These are phyloP conservation scores for Corythaixoides concolor DNA, from an alignment of 2,113 vertebrate genomes.

Conservation along the genomic window DNA sequence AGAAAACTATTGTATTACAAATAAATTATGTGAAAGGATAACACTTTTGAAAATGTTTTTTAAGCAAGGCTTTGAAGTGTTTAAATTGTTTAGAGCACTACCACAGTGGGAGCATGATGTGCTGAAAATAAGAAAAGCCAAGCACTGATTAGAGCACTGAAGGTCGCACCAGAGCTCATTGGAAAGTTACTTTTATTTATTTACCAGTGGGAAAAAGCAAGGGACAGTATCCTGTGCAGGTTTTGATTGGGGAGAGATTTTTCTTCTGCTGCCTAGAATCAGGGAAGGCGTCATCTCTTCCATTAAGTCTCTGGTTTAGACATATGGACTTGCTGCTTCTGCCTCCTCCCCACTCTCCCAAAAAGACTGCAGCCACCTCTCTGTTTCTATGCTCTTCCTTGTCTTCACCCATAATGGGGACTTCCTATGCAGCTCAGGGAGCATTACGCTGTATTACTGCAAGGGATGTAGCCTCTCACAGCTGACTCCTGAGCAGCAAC, in stretches of 20 bases:
- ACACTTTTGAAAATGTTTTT: background rate
- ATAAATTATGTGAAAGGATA: background rate
- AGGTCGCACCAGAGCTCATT: background rate
- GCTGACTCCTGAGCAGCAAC: background rate
- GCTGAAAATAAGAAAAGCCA: background rate
- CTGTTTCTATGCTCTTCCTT: background rate
- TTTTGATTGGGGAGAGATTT: accelerated
- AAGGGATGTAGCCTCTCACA: background rate
- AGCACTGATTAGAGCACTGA: background rate
- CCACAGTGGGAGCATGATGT: background rate
- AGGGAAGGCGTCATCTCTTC: background rate
- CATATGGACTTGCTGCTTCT: background rate
- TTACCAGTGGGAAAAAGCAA: background rate
- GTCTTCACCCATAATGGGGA: background rate
- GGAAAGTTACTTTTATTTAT: background rate
- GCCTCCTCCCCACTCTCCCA: background rate
- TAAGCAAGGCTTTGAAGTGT: background rate
- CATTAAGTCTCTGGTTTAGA: background rate
- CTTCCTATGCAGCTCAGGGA: background rate
- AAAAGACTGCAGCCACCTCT: background rate
- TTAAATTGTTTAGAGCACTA: background rate
- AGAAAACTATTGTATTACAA: background rate
- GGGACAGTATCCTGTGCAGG: background rate
- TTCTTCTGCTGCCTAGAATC: background rate
- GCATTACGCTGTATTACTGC: background rate